Evolutionary conservation across 2,888 invertebrate genomes (phyloP).

Genomic region (Chamaedrilus cognettii): DNA sequence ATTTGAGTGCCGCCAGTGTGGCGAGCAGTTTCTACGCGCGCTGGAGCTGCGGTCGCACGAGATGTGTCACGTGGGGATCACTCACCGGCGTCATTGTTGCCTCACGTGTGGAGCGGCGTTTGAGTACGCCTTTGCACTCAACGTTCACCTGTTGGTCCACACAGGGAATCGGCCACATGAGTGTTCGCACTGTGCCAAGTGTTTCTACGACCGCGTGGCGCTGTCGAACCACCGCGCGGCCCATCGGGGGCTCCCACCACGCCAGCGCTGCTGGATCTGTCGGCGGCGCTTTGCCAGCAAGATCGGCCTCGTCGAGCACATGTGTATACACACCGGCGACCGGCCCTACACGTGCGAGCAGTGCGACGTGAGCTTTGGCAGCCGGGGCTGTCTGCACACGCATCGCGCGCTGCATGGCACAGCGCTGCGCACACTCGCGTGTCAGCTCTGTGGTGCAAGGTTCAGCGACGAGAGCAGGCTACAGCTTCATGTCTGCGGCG

Average conservation of each 20-base stretch:
- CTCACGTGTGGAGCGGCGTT: not conserved
- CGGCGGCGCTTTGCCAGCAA: not conserved
- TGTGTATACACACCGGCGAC: no score
- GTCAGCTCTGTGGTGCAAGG: no score
- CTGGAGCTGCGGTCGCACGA: constrained; percentile 1
- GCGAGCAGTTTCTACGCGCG: not conserved
- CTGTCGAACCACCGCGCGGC: not conserved
- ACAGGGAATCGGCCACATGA: no score
- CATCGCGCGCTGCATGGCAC: no score
- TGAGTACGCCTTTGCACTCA: not conserved
- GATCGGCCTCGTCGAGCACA: not conserved
- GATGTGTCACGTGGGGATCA: not conserved
- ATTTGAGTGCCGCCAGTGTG: not conserved
- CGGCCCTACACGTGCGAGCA: no score
- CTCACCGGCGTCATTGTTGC: not conserved
- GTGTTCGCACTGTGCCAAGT: no score
- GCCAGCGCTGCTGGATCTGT: not conserved
- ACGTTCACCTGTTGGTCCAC: no score
- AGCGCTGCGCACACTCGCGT: no score
- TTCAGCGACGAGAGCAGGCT: no score
- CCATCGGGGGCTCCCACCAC: not conserved
- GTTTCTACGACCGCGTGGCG: not conserved
- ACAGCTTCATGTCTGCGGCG: no score
- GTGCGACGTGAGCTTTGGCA: no score
- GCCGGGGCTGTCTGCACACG: not conserved